Base-by-base conservation (phyloP, 2,797 vertebrate genomes). In the Malacoraja senta region DNA sequence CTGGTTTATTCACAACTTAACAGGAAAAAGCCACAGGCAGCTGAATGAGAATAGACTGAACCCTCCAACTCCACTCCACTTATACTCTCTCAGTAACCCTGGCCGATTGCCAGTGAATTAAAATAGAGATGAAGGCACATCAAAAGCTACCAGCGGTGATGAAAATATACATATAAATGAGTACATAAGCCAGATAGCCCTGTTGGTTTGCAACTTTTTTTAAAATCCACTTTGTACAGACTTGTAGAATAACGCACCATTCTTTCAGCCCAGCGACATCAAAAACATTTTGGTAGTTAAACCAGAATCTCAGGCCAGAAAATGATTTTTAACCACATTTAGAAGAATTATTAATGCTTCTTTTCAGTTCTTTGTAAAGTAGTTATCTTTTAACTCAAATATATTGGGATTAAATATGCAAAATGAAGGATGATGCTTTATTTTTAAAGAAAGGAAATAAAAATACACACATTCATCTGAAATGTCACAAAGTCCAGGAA, bases 101-200 rank as follows among this genome's bases (percentile, higher is more conserved):
- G 83, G 84, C 61, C 65, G 63, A 88, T 35, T 35, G 84, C 61
- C n/a, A 68, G 63, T 88, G 84, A 88, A 88, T 88, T 88, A 32
- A 68, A 88, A 32, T 35, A 35, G 61, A 88, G 84, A 35, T 32
- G 63, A 24, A 88, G 84, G 84, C 17, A 68, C 63, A 88, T 68
- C 63, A 88, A 35, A 88, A 88, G 61, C 15, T 32, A 68, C 68
- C 84, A 88, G 84, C 10, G 32, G 19, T 88, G 61, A 68, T 68
- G 84, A 88, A 88, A 88, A 88, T 8, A 35, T 68, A 35, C 8
- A 35, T 68, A 88, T 88, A 35, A 65, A 65, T 88, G 61, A 68
- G n/a, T 68, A 1, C 17, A 9, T 68, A 88, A 65, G 61, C 29
- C 6, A 65, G 83, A 32, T 86, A n/a, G n/a, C 2, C 1, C 63